Evolutionary conservation across 2,797 vertebrate species (phyloP).

Genomic region (Centropyge bicolor): DNA sequence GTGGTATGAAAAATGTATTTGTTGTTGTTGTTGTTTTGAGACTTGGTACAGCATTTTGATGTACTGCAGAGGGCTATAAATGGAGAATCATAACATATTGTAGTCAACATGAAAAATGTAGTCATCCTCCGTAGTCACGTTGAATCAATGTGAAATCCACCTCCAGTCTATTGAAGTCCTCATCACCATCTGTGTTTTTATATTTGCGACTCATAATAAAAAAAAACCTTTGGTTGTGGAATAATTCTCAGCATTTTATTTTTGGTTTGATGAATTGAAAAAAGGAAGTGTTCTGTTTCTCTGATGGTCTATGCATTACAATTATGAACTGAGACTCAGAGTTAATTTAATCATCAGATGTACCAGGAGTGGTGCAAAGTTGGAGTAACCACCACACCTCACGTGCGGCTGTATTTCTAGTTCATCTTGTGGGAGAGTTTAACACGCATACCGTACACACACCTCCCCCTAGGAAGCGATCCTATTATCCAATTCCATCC

Average conservation of each 20-base stretch:
- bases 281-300: neutral
- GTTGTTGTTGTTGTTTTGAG: slow-evolving; percentile 31
- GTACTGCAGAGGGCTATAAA: slow-evolving; percentile 2
- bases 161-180: slow-evolving; percentile 35
- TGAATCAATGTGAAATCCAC: slow-evolving; percentile 24
- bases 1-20: slow-evolving; percentile 30
- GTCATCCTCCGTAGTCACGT: slow-evolving; percentile 8
- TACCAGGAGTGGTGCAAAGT: neutral
- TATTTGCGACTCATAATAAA: neutral
- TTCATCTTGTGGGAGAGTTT: slow-evolving; percentile 13
- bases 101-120: slow-evolving; percentile 2
- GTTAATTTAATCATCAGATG: slow-evolving; percentile 11
- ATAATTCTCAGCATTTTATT: slow-evolving; percentile 20
- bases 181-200: slow-evolving; percentile 19
- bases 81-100: slow-evolving; percentile 7
- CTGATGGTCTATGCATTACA: slow-evolving; percentile 6
- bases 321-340: slow-evolving; percentile 14
- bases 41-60: slow-evolving; percentile 14
- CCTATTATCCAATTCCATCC: slow-evolving; percentile 49
- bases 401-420: slow-evolving; percentile 25
- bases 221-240: slow-evolving; percentile 5
- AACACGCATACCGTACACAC: neutral
- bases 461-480: slow-evolving; percentile 11
- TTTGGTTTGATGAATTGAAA: slow-evolving; percentile 10
- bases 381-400: slow-evolving; percentile 3